Evolutionary conservation across 2,797 vertebrate species (phyloP).

Genomic region (Spatula clypeata): DNA sequence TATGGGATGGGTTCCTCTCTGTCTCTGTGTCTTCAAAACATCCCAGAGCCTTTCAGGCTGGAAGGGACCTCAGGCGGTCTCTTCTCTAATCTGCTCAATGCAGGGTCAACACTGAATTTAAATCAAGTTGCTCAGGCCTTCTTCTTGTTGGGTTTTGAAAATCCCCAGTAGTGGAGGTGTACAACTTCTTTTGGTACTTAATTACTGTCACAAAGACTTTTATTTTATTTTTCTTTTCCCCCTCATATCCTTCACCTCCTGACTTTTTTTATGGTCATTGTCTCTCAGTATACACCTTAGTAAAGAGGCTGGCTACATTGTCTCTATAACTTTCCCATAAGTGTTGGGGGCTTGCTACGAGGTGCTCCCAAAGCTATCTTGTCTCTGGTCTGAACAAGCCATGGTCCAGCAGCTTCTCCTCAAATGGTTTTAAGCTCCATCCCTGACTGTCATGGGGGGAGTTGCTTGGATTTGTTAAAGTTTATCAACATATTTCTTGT

Average conservation of each 20-base stretch:
- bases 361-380: not conserved
- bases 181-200: not conserved
- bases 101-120: not conserved
- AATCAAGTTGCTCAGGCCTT: not conserved
- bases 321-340: not conserved
- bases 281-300: accelerated
- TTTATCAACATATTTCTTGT: not conserved
- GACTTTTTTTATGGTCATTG: not conserved
- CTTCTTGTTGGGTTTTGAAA: not conserved
- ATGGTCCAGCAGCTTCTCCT: not conserved
- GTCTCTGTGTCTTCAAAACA: not conserved
- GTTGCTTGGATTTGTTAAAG: not conserved
- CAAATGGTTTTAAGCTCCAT: not conserved
- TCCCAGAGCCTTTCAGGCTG: not conserved
- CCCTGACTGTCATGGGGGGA: accelerated
- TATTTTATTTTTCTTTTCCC: not conserved
- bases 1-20: not conserved
- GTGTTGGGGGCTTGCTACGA: not conserved
- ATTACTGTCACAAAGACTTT: not conserved
- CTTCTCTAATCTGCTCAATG: not conserved
- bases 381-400: not conserved
- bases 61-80: not conserved
- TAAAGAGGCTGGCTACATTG: not conserved
- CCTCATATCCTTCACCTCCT: too few species aligned
- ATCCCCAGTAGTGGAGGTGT: not conserved